phyloP scores from a whole-genome alignment of 2,113 vertebrate species.

The Oncorhynchus mykiss region DNA sequence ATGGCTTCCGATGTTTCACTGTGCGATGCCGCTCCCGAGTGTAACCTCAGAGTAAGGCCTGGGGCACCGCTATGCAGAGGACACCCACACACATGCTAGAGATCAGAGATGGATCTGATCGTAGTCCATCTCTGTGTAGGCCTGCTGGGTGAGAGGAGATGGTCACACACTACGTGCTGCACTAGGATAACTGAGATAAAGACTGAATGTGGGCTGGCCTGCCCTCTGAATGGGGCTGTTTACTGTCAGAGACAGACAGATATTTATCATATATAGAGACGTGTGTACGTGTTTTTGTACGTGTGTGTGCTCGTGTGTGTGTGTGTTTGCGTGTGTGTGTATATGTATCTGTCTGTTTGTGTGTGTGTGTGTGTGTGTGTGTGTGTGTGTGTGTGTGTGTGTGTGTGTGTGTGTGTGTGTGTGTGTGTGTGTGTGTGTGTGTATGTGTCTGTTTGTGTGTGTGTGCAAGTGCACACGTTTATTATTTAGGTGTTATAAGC shows the following conservation, averaged over 20 bases:
- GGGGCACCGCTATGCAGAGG: too few relatives aligned
- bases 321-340: constrained; percentile 4
- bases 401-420: too few relatives aligned
- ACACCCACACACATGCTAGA: too few relatives aligned
- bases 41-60: too few relatives aligned
- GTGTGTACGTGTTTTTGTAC: background rate
- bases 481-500: constrained; percentile 20
- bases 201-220: constrained; percentile 17
- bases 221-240: constrained; percentile 39
- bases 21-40: too few relatives aligned
- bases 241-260: constrained; percentile 41
- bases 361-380: background rate
- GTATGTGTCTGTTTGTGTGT: too few relatives aligned
- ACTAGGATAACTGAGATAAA: constrained; percentile 19
- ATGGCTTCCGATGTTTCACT: too few relatives aligned
- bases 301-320: constrained; percentile 5
- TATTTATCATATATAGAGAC: constrained; percentile 31
- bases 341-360: background rate
- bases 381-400: too few relatives aligned
- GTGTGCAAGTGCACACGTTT: background rate
- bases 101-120: constrained; percentile 27
- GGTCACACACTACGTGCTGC: constrained; percentile 3
- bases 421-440: too few relatives aligned
- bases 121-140: constrained; percentile 17
- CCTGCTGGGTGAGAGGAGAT: constrained; percentile 7